Percentiles rank a stretch among this genome's conserved stretches.
Conservation (phyloP, 2,888 invertebrate species). For the Pedicia rivosa region DNA sequence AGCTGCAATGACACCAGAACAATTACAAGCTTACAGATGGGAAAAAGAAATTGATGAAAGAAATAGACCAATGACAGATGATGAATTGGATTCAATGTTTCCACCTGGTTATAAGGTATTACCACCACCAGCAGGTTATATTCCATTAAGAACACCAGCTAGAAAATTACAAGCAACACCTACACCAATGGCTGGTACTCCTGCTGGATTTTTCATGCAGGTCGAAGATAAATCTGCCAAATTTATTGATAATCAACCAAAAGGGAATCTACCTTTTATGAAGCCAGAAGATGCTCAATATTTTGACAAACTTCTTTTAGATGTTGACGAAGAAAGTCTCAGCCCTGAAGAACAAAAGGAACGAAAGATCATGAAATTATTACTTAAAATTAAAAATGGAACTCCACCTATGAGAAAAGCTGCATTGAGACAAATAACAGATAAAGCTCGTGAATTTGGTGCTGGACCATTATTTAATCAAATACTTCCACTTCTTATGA, state of each 20-base stretch:
- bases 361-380: slow-evolving; percentile 95
- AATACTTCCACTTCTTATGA: slow-evolving; percentile 97
- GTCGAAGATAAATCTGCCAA: slow-evolving; percentile 76
- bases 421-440: slow-evolving; percentile 92
- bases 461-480: slow-evolving; percentile 98
- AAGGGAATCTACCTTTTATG: slow-evolving; percentile 94
- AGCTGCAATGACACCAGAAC: slow-evolving; percentile 98
- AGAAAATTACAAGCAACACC: slow-evolving; percentile 96
- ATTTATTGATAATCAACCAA: slow-evolving; percentile 90
- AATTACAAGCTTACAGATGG: slow-evolving; percentile 94
- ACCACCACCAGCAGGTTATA: slow-evolving; percentile 88
- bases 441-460: slow-evolving; percentile 96
- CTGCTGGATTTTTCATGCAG: slow-evolving; percentile 90
- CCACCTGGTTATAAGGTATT: slow-evolving; percentile 96
- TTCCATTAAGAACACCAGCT: slow-evolving; percentile 94
- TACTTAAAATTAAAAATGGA: slow-evolving; percentile 98
- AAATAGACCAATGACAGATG: slow-evolving; percentile 90
- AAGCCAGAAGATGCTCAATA: slow-evolving; percentile 99
- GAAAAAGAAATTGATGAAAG: slow-evolving; percentile 98
- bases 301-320: slow-evolving; percentile 94
- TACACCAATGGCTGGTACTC: slow-evolving; percentile 86
- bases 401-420: slow-evolving; percentile 99
- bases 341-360: slow-evolving; percentile 97
- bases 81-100: slow-evolving; percentile 94
- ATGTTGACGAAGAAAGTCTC: slow-evolving; percentile 92